These are phyloP conservation scores for Drosophila sp. DNA, from an alignment of 1,140 invertebrate species.

Conservation along the genomic window DNA sequence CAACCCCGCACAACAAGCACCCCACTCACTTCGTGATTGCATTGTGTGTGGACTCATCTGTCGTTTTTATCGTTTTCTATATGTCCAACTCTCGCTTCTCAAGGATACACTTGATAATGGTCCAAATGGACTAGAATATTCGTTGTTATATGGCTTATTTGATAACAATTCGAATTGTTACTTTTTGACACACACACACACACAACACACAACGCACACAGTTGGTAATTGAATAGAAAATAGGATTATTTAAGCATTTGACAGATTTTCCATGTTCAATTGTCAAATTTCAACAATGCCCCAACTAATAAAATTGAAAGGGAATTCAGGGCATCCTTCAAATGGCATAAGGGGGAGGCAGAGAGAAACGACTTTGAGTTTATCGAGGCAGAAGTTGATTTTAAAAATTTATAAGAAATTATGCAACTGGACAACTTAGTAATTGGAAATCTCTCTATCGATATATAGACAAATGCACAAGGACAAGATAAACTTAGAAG, in stretches of 20 bases:
- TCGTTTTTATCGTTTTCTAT: conserved; percentile 68
- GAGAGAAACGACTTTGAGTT: neutral
- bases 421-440: too few species aligned
- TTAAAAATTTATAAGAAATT: neutral
- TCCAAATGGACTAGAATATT: conserved; percentile 58
- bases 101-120: conserved; percentile 67
- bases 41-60: conserved; percentile 49
- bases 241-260: conserved; percentile 18
- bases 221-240: conserved; percentile 47
- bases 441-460: too few species aligned
- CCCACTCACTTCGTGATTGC: conserved; percentile 12
- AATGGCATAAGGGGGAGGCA: neutral
- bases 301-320: conserved; percentile 4
- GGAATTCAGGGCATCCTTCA: conserved; percentile 1
- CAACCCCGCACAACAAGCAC: neutral
- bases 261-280: conserved; percentile 10
- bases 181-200: conserved; percentile 16
- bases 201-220: conserved; percentile 14
- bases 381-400: neutral
- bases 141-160: conserved; percentile 53
- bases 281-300: conserved; percentile 5
- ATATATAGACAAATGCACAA: too few species aligned
- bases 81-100: conserved; percentile 35
- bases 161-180: conserved; percentile 48
- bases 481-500: too few species aligned